These are phyloP conservation scores for Laticauda laticaudata DNA, from an alignment of 2,113 vertebrate genomes.

Conservation along the genomic window DNA sequence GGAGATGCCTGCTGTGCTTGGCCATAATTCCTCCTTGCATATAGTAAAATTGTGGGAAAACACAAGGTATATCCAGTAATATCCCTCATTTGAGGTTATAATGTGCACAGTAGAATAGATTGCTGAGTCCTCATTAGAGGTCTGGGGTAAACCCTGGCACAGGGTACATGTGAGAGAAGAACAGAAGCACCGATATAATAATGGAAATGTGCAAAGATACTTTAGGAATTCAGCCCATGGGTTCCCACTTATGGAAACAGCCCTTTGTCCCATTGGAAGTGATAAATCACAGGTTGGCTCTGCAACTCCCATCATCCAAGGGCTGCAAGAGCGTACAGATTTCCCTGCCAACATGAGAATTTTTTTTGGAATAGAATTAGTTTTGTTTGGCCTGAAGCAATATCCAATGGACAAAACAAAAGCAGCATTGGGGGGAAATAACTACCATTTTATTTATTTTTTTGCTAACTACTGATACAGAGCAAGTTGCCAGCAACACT, in stretches of 20 bases:
- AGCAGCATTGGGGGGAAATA: not conserved
- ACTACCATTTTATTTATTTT: not conserved
- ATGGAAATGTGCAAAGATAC: not conserved
- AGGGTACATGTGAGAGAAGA: not conserved
- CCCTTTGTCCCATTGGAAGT: not conserved
- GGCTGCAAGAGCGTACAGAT: not conserved
- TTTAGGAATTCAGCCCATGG: not conserved
- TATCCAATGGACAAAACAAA: not conserved
- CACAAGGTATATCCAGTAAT: not conserved
- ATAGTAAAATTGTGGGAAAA: not conserved
- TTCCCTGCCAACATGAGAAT: not conserved
- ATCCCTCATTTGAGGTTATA: not conserved
- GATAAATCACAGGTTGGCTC: not conserved
- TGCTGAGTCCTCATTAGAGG: not conserved
- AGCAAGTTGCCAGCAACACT: conserved; percentile 26
- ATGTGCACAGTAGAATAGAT: not conserved
- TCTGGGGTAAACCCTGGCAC: not conserved
- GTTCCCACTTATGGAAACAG: not conserved
- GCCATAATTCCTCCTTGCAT: not conserved
- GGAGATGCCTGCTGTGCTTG: not conserved
- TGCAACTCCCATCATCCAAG: not conserved
- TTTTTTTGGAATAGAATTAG: not conserved
- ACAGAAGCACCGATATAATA: not conserved
- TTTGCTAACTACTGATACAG: not conserved
- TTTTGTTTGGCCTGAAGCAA: not conserved